Evolutionary conservation across 2,888 invertebrate genomes (phyloP), one percentile per base, ranked within the genome.

Genomic region (Sepioteuthis lessoniana): DNA sequence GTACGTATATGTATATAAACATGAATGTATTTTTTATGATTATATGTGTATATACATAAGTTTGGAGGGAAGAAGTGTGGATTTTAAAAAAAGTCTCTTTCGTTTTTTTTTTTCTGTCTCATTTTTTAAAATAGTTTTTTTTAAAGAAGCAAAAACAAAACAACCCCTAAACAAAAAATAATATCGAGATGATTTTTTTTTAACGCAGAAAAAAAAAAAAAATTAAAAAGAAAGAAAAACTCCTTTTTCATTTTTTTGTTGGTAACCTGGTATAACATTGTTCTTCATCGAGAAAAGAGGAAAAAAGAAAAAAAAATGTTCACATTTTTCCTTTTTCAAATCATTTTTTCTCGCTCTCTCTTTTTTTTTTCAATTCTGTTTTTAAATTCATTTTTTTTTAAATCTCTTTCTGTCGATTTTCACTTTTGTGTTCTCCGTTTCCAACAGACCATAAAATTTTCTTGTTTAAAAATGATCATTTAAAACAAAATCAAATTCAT

Each of bases 41-140:
- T 76, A 76, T 76, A 76, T 76, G 19, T 35, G 19, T 76, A n/a
- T n/a, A 76, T 76, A 60, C 31, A 21, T 76, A 16, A n/a, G n/a
- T n/a, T n/a, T 76, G 76, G 76, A 76, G 76, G 76, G 76, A 76
- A 76, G 76, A 76, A 35, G 76, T 76, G 76, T 35, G n/a, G 76
- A 76, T n/a, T n/a, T n/a, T 76, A 13, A 16, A 25, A n/a, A 42
- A 76, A 76, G 55, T 55, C 55, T 55, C 25, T 55, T 25, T 55
- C 55, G 55, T 55, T 55, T 50, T 55, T 25, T 42, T 21, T 35
- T n/a, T 76, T 76, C 19, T 76, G n/a, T 76, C n/a, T 76, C 76
- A 35, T 35, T 35, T 55, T 55, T 21, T 76, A 76, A 76, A 35
- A 76, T 35, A 76, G n/a, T 76, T 76, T 76, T 76, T 76, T 76